Evolutionary conservation across 2,888 invertebrate species (phyloP).

Genomic region (Conops quadrifasciatus): DNA sequence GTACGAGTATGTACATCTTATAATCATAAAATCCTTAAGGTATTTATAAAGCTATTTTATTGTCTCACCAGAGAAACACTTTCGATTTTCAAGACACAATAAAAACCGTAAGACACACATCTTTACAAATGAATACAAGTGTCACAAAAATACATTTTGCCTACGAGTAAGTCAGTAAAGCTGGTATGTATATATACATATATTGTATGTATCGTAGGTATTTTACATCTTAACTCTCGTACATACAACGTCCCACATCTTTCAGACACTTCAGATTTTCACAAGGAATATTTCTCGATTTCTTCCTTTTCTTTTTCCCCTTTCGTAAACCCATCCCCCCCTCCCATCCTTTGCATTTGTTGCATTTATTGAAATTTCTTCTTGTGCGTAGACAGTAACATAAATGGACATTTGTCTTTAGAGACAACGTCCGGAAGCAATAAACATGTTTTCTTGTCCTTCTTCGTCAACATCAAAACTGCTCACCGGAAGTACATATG

Average conservation of each 20-base stretch:
- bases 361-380: too few species aligned
- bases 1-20: background rate
- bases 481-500: constrained; percentile 2
- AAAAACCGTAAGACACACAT: background rate
- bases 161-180: background rate
- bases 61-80: constrained; percentile 17
- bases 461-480: constrained; percentile 11
- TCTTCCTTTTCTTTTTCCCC: background rate
- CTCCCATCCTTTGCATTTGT: background rate
- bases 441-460: background rate
- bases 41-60: constrained; percentile 4
- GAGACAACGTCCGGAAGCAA: background rate
- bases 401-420: background rate
- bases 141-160: background rate
- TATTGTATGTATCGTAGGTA: background rate
- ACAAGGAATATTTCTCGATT: background rate
- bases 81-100: constrained; percentile 18
- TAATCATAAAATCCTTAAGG: background rate
- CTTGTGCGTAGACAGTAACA: background rate
- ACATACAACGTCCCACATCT: background rate
- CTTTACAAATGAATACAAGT: background rate
- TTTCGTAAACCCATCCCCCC: too few species aligned
- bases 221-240: background rate
- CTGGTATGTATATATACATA: too few species aligned
- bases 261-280: background rate